Evolutionary conservation across 2,797 vertebrate species (phyloP), one percentile per base, ranked within the genome.

Genomic region (Onychomys leucogaster): DNA sequence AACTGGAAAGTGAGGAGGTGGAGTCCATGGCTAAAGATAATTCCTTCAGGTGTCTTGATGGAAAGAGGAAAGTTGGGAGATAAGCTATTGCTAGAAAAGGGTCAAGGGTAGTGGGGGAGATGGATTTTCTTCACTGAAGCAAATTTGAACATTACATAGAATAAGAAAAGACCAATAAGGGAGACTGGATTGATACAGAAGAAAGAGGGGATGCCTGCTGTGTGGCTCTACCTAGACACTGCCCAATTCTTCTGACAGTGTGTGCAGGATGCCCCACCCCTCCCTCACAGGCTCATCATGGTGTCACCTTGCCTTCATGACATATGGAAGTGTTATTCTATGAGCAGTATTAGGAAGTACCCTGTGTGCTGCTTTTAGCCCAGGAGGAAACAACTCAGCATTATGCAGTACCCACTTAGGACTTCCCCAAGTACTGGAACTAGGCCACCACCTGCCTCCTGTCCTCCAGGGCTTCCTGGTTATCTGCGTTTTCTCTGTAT

Each of bases 51-150:
- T 78, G 59, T 82, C 88, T 71, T 71, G 41, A 27, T 71, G 41
- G 41, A 83, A 90, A 84, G 32, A 16, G 12, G 29, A 27, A 61
- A 90, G 43, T 59, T 34, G 87, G 67, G 25, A 82, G 43, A 49
- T 2, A 92, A 25, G 46, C 11, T 41, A 34, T 23, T 81, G 2
- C 29, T 78, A 57, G 73, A 65, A 75, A 81, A 95, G 11, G 32
- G 69, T 73, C 23, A 88, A 76, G 25, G 34, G 3, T 86, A 46
- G 46, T 41, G 13, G 61, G 75, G 83, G 12, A n/a, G 34, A 49
- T 25, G 29, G 16, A 67, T 83, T 91, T 94, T 93, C 16, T 67
- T 80, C 32, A 81, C 77, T 75, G 88, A 93, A 94, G 49, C 75
- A 90, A 83, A 86, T 49, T 4, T 84, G 29, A 88, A 34, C 46